phyloP scores from a whole-genome alignment of 2,888 invertebrate genomes.

The Drosophila mimetica region DNA sequence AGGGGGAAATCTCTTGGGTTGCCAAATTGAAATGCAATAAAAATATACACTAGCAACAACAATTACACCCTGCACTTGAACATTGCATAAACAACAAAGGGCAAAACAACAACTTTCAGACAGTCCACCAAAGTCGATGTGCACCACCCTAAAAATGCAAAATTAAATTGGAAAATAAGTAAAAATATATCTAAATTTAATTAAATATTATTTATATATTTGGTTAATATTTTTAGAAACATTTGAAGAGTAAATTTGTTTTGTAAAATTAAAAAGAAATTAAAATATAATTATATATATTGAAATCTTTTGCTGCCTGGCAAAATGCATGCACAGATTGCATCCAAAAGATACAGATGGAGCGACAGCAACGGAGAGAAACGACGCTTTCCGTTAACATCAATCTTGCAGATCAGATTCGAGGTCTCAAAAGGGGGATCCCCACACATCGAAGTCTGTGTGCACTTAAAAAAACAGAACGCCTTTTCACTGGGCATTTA shows the following conservation, averaged over 20 bases:
- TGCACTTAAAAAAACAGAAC: neutral
- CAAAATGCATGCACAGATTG: constrained; percentile 14
- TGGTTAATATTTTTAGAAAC: too few relatives aligned
- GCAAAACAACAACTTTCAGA: constrained; percentile 37
- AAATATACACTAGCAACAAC: constrained; percentile 79
- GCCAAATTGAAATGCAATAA: constrained; percentile 80
- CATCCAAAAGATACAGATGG: constrained; percentile 22
- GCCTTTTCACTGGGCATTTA: neutral
- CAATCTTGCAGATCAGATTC: constrained; percentile 79
- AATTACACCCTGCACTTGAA: constrained; percentile 55
- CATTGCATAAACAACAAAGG: constrained; percentile 37
- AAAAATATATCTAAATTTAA: neutral
- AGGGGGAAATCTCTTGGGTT: constrained; percentile 59
- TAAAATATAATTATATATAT: too few relatives aligned
- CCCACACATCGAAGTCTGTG: constrained; percentile 6
- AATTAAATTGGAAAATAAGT: neutral
- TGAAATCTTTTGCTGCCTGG: constrained; percentile 3
- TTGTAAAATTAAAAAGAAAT: too few relatives aligned
- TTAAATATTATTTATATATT: too few relatives aligned
- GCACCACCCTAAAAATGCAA: constrained; percentile 60
- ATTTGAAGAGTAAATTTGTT: too few relatives aligned
- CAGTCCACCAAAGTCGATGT: constrained; percentile 34
- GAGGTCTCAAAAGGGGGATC: constrained; percentile 19
- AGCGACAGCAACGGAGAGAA: constrained; percentile 53
- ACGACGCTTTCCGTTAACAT: constrained; percentile 84